Evolutionary conservation across 2,113 vertebrate genomes (phyloP), one percentile per base, ranked within the genome.

Genomic region (Podocnemis expansa): DNA sequence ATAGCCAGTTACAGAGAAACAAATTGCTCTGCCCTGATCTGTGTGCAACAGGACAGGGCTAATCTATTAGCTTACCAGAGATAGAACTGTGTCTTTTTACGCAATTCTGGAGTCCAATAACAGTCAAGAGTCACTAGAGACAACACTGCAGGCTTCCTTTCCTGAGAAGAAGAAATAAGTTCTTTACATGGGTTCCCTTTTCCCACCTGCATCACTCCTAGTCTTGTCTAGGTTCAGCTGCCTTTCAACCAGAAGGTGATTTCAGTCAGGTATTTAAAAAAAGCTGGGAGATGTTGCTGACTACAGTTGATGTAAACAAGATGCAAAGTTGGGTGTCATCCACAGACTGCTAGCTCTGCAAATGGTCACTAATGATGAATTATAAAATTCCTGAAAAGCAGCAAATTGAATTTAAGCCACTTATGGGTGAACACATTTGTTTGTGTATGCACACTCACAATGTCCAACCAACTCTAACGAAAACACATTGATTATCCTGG

Each of bases 141-240:
- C 25, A 19, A 19, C 7, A 31, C 60, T 54, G 70, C 49, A 43
- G 4, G 3, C 73, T 6, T 29, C 6, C 25, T 41, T 27, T 2
- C 11, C 6, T 11, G 58, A 58, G 7, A 78, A 58, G 43, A 14
- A 84, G 43, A 12, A 45, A 21, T 10, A 43, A 87, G 54, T 8
- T 47, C 31, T 1, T 41, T 16, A 9, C 6, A 88, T 21, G 5
- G 24, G 19, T 89, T 85, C 47, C 49, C 12, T 75, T 55, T n/a
- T 47, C 29, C 2, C 29, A 70, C 1, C 34, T 43, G 10, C 80
- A 58, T 13, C 17, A 4, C 0, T 0, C 19, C 86, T 19, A 13
- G 8, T 21, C 8, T 78, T 25, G 12, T 45, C 8, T 29, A 54
- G 81, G 31, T 78, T 47, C 73, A 43, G 56, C 24, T 0, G 79